Percentiles rank a stretch among this genome's conserved stretches.
Evolutionary conservation across 2,113 vertebrate genomes (phyloP).

Genomic region (Solea senegalensis): DNA sequence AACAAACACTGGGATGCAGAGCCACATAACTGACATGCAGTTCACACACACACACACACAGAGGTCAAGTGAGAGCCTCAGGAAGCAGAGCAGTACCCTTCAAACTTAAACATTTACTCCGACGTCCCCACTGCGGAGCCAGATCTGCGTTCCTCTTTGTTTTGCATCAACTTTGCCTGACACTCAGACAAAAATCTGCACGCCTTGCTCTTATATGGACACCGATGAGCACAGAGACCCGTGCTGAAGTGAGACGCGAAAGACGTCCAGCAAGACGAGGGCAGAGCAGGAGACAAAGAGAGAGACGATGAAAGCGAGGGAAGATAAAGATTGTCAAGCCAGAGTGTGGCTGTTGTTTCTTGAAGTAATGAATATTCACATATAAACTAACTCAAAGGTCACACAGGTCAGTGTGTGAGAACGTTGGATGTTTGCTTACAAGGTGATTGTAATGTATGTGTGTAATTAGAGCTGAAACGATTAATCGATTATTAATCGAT

Average conservation of each 20-base stretch:
- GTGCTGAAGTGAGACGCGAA: constrained; percentile 20
- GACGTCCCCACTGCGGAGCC: constrained; percentile 28
- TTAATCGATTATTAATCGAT: no score
- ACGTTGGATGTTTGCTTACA: no score
- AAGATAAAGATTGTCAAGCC: constrained; percentile 6
- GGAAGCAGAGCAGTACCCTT: constrained; percentile 20
- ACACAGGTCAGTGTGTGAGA: no score
- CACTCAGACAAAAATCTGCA: constrained; percentile 34
- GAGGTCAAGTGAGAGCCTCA: constrained; percentile 18
- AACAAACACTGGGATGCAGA: neutral
- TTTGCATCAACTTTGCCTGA: constrained; percentile 50
- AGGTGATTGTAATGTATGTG: no score
- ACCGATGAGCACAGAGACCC: constrained; percentile 40
- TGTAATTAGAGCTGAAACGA: no score
- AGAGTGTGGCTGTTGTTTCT: constrained; percentile 29
- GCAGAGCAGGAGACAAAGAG: constrained; percentile 8
- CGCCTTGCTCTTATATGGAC: constrained; percentile 74
- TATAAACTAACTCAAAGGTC: neutral
- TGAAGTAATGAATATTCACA: constrained; percentile 13
- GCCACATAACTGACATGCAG: neutral
- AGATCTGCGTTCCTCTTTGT: constrained; percentile 51
- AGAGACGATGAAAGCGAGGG: no score
- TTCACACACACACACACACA: neutral
- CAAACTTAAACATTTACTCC: constrained; percentile 60
- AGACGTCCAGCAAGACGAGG: constrained; percentile 17